Conservation (phyloP, 2,797 vertebrate species). For the Ficedula albicollis region DNA sequence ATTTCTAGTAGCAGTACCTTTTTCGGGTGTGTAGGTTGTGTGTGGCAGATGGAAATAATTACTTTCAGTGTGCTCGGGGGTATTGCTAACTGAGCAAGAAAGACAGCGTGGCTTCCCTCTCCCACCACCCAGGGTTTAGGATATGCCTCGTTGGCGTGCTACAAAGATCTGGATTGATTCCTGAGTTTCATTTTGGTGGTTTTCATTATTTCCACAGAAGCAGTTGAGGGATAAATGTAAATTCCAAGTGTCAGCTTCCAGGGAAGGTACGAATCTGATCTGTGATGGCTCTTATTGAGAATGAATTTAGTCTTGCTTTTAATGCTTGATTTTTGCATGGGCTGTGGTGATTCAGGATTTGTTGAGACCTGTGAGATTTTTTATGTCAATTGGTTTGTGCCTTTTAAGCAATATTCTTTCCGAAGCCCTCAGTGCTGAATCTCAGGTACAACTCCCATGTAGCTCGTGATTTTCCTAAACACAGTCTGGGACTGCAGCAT, state of each 20-base stretch:
- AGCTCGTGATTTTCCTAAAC: background rate
- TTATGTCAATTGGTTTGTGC: background rate
- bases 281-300: background rate
- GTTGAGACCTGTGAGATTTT: background rate
- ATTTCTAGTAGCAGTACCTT: slow-evolving; percentile 50
- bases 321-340: background rate
- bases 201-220: background rate
- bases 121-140: background rate
- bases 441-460: background rate
- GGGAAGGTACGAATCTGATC: background rate
- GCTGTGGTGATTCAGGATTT: accelerated
- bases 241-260: background rate
- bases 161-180: background rate
- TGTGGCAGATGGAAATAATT: slow-evolving; percentile 48
- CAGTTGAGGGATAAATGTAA: background rate
- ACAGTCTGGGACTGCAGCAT: background rate
- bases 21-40: slow-evolving; percentile 44
- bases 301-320: background rate
- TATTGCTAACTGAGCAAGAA: background rate
- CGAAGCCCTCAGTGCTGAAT: background rate
- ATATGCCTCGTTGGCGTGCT: background rate
- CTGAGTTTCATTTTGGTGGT: background rate
- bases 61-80: background rate
- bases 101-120: background rate
- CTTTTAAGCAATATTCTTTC: background rate